Evolutionary conservation across 2,113 vertebrate species (phyloP), one percentile per base, ranked within the genome.

Genomic region (Xiphias gladius): DNA sequence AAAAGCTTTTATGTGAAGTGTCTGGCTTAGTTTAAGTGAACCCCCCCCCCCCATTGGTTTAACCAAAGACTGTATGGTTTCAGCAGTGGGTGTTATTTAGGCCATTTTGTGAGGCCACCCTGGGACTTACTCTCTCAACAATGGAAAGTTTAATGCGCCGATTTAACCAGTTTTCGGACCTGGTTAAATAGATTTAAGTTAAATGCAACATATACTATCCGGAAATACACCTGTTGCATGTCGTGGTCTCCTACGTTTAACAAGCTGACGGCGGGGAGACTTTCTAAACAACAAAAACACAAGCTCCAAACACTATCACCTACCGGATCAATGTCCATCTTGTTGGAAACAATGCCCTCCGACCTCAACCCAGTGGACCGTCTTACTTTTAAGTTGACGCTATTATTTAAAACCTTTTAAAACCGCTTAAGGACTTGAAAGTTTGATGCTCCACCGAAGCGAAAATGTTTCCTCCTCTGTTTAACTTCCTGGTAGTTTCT

Each of bases 401-500:
- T 35, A 16, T 59, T 26, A 1, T 32, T 61, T 54, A n/a, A 79
- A 69, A 78, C 11, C 10, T 39, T 70, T 64, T 16, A 79, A 81
- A 80, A 75, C 20, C 22, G 62, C 1, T 13, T 22, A 43, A n/a
- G 20, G 48, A 76, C 24, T 14, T 16, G 0, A 61, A 32, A 63
- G 50, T 69, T 68, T 59, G 57, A 52, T 22, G 70, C n/a, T 79
- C 26, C 5, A 6, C 55, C 50, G 26, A 57, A 67, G 24, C 35
- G 9, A 37, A 13, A 17, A 35, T 46, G 79, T 79, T 85, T 86
- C 55, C 80, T 87, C 58, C 12, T 84, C 26, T 4, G 26, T 39
- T 77, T 35, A 22, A 93, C 94, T 95, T 95, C 95, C 95, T 94
- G 93, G 89, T 95, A 89, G 32, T 67, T 65, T 52, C 76, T 87